Evolutionary conservation across 2,888 invertebrate genomes (phyloP).

Genomic region (Perizoma flavofasciatum): DNA sequence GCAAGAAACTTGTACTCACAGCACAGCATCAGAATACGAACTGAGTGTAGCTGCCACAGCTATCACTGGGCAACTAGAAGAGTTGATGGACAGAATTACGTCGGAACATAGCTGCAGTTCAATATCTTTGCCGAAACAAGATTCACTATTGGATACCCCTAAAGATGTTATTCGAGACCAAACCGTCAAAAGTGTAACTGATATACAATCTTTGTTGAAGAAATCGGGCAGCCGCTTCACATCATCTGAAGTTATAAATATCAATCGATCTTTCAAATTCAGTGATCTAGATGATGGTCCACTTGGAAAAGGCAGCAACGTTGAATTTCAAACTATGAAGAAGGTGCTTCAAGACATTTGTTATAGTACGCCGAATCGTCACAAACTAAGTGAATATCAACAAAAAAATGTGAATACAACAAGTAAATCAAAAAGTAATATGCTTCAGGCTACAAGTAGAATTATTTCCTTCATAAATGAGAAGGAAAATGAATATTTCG

Average conservation of each 20-base stretch:
- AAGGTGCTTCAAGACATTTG: slow-evolving; percentile 12
- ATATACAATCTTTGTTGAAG: slow-evolving; percentile 43
- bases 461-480: slow-evolving; percentile 57
- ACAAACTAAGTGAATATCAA: neutral
- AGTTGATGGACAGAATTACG: slow-evolving; percentile 49
- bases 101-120: slow-evolving; percentile 37
- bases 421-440: slow-evolving; percentile 28
- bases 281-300: slow-evolving; percentile 47
- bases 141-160: slow-evolving; percentile 18
- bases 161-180: slow-evolving; percentile 24
- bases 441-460: slow-evolving; percentile 52
- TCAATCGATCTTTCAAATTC: slow-evolving; percentile 41
- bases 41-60: slow-evolving; percentile 45
- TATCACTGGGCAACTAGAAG: slow-evolving; percentile 51
- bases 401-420: slow-evolving; percentile 1
- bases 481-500: slow-evolving; percentile 58
- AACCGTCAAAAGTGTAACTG: slow-evolving; percentile 43
- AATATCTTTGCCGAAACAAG: slow-evolving; percentile 26
- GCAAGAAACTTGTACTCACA: slow-evolving; percentile 39
- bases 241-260: slow-evolving; percentile 25
- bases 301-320: slow-evolving; percentile 37
- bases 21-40: slow-evolving; percentile 49
- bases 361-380: slow-evolving; percentile 1
- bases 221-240: slow-evolving; percentile 37
- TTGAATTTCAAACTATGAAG: slow-evolving; percentile 30